Base-by-base conservation (phyloP, 2,797 vertebrate genomes). In the Eulemur albifrons region DNA sequence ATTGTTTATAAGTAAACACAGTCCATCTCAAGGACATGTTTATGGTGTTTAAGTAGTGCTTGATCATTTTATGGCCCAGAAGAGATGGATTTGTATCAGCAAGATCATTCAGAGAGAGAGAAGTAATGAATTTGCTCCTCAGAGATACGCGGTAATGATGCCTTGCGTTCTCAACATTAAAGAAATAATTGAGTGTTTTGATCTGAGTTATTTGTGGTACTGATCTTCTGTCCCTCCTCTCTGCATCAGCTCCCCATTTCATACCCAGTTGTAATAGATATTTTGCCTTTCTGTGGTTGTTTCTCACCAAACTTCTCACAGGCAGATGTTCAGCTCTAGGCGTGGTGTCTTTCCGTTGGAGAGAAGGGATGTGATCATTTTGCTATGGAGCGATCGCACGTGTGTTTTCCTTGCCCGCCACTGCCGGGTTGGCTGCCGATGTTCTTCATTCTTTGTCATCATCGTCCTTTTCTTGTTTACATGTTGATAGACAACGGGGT, bases 1-100 rank as follows among this genome's bases (percentile, higher is more conserved):
- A 87, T 96, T 96, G 61, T 95, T 95, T 95, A n/a, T 96, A 92
- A 95, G 85, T 85, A 97, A 96, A 63, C 50, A 1, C 1, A 90
- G 14, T 97, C 45, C 25, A 18, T 97, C 89, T 59, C 88, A 4
- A 85, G 84, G 89, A 59, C 82, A 30, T 94, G 50, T 97, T 97
- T 95, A 81, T 95, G 88, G 50, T 50, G 7, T 97, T 83, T 90
- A 95, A 90, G 85, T 95, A 96, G 43, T 4, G 38, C 40, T 92
- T 75, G 88, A 95, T 90, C 80, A 83, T 97, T 84, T 90, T 97
- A 43, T 27, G 89, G 69, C 38, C 38, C 6, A 23, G 27, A 30
- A 93, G 96, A 89, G 70, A 93, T 21, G 69, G 2, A 91, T 97
- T 88, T 93, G 43, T 65, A 95, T 95, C 88, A 92, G 67, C 57